Conservation (phyloP, 2,888 invertebrate species). For the Gonocerus acuteangulatus region DNA sequence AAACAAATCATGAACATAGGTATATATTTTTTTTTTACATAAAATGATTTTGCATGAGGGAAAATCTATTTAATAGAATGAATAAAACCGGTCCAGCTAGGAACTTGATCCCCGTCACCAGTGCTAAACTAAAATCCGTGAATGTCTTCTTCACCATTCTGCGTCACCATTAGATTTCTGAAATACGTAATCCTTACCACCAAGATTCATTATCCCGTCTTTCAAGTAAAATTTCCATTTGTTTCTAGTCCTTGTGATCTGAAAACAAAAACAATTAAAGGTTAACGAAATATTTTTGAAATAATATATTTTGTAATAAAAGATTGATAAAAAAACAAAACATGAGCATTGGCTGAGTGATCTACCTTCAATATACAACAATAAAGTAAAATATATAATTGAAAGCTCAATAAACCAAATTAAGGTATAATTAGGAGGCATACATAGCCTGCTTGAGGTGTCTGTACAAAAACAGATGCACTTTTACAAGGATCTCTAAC, state of each 20-base stretch:
- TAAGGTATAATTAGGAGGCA: too few relatives aligned
- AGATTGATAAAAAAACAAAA: too few relatives aligned
- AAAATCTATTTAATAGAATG: background rate
- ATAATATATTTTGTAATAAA: too few relatives aligned
- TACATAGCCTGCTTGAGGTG: too few relatives aligned
- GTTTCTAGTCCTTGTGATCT: conserved; percentile 95
- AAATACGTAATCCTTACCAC: conserved; percentile 96
- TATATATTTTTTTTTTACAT: too few relatives aligned
- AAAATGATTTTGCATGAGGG: background rate
- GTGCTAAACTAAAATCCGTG: conserved; percentile 4
- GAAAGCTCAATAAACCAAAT: too few relatives aligned
- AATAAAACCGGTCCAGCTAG: conserved; percentile 20
- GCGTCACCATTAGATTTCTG: conserved; percentile 98
- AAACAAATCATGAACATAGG: too few relatives aligned
- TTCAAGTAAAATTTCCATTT: conserved; percentile 99
- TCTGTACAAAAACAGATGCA: too few relatives aligned
- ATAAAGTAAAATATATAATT: too few relatives aligned
- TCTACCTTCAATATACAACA: too few relatives aligned
- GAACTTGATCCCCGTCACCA: conserved; percentile 33
- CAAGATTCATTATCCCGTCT: conserved; percentile 99
- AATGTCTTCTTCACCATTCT: conserved; percentile 66
- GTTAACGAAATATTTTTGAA: background rate
- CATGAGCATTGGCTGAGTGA: too few relatives aligned
- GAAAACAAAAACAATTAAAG: conserved; percentile 40
- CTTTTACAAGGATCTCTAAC: too few relatives aligned